A percentile compares a stretch with the other conserved stretches of the same genome.
Evolutionary conservation across 2,888 invertebrate genomes (phyloP).

Genomic region (Campopleginae sp.): DNA sequence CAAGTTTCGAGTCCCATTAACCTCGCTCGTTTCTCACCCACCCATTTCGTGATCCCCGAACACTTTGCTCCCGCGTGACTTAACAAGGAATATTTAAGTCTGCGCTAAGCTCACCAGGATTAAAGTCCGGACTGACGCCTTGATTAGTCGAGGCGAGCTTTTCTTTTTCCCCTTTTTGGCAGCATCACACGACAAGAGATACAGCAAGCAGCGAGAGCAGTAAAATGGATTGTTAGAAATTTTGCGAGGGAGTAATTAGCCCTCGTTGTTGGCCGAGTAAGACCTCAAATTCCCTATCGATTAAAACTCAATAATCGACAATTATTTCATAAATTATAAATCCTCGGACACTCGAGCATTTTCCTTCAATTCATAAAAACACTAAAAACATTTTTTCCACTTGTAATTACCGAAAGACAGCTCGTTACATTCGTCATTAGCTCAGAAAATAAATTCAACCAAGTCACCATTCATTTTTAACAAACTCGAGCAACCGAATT

Average conservation of each 20-base stretch:
- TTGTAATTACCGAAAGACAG: neutral
- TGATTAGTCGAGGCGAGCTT: conserved; percentile 81
- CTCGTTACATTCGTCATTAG: conserved; percentile 21
- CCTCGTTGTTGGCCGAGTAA: neutral
- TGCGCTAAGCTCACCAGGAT: conserved; percentile 81
- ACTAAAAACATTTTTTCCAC: neutral
- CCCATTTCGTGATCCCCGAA: conserved; percentile 81
- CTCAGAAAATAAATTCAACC: conserved; percentile 7
- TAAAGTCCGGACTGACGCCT: conserved; percentile 80
- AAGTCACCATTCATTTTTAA: conserved; percentile 7
- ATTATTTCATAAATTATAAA: neutral
- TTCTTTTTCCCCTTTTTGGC: conserved; percentile 74
- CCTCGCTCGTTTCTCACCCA: conserved; percentile 47
- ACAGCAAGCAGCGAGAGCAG: conserved; percentile 18
- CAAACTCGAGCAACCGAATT: neutral
- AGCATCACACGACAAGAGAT: conserved; percentile 13
- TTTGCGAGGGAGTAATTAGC: conserved; percentile 49
- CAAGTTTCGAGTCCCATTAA: conserved; percentile 28
- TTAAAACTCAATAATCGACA: neutral
- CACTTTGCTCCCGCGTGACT: conserved; percentile 78
- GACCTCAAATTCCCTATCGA: neutral
- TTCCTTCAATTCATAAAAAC: neutral
- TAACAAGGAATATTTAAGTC: conserved; percentile 84
- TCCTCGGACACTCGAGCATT: neutral
- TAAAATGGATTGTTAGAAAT: conserved; percentile 27